Conservation (phyloP, 2,888 invertebrate genomes). For the Trichopoda pennipes region DNA sequence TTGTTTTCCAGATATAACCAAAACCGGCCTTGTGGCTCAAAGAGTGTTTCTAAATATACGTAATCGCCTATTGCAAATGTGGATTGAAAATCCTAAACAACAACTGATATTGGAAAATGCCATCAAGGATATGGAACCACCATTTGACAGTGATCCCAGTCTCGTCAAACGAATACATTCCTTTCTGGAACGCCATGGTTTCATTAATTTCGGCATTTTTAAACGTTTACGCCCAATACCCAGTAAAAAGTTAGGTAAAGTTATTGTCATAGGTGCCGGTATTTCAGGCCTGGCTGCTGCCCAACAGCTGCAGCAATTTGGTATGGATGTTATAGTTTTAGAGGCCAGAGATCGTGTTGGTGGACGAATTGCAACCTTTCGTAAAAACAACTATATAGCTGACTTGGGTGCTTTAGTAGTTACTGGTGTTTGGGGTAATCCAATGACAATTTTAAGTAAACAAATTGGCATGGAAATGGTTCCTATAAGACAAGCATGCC, state of each 20-base stretch:
- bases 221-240: conserved; percentile 90
- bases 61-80: conserved; percentile 94
- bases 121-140: conserved; percentile 90
- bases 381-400: conserved; percentile 87
- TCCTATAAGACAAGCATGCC: conserved; percentile 95
- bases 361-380: conserved; percentile 97
- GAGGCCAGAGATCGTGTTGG: conserved; percentile 96
- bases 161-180: conserved; percentile 92
- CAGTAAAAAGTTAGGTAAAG: conserved; percentile 85
- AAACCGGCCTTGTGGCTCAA: conserved; percentile 89
- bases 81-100: conserved; percentile 97
- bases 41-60: conserved; percentile 95
- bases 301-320: conserved; percentile 96
- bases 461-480: conserved; percentile 98
- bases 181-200: conserved; percentile 96
- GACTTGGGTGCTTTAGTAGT: conserved; percentile 97
- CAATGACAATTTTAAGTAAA: conserved; percentile 95
- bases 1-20: conserved; percentile 95
- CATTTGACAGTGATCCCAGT: conserved; percentile 95
- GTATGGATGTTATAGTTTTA: conserved; percentile 95
- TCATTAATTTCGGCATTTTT: conserved; percentile 98
- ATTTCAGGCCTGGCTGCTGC: conserved; percentile 97
- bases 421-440: conserved; percentile 97
- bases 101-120: conserved; percentile 92
- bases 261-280: conserved; percentile 84